Percentiles rank a stretch among this genome's conserved stretches.
Evolutionary conservation across 1,140 invertebrate species (phyloP).

Genomic region (Choristoneura fumiferana): DNA sequence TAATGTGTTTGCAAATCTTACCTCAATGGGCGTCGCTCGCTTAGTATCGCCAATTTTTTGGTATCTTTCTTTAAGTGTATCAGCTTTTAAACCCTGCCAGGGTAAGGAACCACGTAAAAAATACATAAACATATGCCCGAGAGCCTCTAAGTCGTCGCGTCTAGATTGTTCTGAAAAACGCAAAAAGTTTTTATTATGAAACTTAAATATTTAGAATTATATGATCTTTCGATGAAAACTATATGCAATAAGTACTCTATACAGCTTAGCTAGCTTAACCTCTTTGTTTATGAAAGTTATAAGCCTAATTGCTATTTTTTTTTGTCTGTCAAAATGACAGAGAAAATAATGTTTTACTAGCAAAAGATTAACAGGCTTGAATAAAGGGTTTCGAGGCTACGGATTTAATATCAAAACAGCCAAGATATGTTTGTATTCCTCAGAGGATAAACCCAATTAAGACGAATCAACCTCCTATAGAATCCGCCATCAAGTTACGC

Average conservation of each 20-base stretch:
- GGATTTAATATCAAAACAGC: too few relatives aligned
- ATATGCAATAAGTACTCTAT: too few relatives aligned
- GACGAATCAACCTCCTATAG: constrained; percentile 10
- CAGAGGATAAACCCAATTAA: constrained; percentile 21
- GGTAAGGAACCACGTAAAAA: constrained; percentile 98
- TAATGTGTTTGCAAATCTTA: constrained; percentile 19
- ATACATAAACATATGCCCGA: constrained; percentile 99
- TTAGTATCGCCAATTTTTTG: constrained; percentile 99
- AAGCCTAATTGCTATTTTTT: too few relatives aligned
- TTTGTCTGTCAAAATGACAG: too few relatives aligned
- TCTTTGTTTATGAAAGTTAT: too few relatives aligned
- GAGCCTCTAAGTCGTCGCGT: constrained; percentile 98
- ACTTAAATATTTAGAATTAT: too few relatives aligned
- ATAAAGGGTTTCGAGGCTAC: too few relatives aligned
- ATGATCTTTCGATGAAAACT: too few relatives aligned
- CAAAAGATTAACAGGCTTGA: too few relatives aligned
- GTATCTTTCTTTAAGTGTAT: constrained; percentile 99
- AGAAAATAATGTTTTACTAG: too few relatives aligned
- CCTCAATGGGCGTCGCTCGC: constrained; percentile 97
- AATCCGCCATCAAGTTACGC: neutral
- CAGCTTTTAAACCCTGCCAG: constrained; percentile 99
- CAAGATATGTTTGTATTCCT: too few relatives aligned
- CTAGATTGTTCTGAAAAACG: constrained; percentile 94
- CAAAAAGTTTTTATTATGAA: constrained; percentile 23
- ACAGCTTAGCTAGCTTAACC: too few relatives aligned